Conservation (phyloP, 2,797 vertebrate genomes). For the Distichodus sexfasciatus region DNA sequence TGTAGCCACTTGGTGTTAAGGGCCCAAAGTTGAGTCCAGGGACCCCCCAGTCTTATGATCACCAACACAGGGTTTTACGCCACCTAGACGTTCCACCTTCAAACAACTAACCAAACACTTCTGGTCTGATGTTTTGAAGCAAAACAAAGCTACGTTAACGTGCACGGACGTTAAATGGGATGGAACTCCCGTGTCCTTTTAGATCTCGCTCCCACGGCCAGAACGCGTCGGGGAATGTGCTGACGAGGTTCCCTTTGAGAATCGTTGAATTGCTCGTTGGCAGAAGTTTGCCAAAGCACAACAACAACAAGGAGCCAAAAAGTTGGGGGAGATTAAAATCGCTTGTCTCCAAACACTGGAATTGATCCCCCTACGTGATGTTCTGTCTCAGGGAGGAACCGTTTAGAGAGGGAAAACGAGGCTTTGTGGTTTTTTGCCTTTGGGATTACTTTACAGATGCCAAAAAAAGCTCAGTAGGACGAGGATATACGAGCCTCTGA, state of each 20-base stretch:
- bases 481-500: conserved; percentile 17
- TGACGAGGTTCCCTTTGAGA: conserved; percentile 43
- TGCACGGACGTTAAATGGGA: neutral
- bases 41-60: too few species aligned
- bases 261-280: conserved; percentile 41
- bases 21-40: too few species aligned
- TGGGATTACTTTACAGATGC: neutral
- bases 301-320: conserved; percentile 42
- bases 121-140: neutral
- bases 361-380: conserved; percentile 28
- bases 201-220: neutral
- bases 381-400: conserved; percentile 30
- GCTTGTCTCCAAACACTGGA: conserved; percentile 32
- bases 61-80: too few species aligned
- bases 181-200: neutral
- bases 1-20: too few species aligned
- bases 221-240: conserved; percentile 37
- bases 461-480: neutral
- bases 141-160: neutral
- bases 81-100: too few species aligned
- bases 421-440: conserved; percentile 8
- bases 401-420: conserved; percentile 19
- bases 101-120: too few species aligned
- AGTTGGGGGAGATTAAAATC: conserved; percentile 28
- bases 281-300: conserved; percentile 32